A percentile compares a stretch with the other conserved stretches of the same genome.
These are phyloP conservation scores for Laspeyria flexula DNA, from an alignment of 2,888 invertebrate species.

Conservation along the genomic window DNA sequence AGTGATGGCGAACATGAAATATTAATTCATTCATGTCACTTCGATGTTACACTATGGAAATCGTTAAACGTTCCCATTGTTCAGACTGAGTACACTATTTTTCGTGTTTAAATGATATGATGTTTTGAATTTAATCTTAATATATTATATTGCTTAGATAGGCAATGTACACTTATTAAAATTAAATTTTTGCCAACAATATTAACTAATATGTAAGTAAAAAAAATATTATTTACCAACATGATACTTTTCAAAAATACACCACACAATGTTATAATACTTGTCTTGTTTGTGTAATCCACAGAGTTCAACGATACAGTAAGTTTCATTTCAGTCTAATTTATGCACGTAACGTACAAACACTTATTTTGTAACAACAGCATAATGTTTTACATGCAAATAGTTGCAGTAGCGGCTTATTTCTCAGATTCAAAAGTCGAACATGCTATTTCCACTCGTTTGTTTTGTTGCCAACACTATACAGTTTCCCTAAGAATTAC, in stretches of 20 bases:
- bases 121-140: constrained; percentile 16
- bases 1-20: constrained; percentile 67
- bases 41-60: constrained; percentile 63
- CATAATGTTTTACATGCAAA: constrained; percentile 28
- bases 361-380: constrained; percentile 16
- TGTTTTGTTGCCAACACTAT: constrained; percentile 52
- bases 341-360: too few relatives aligned
- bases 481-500: constrained; percentile 60
- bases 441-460: constrained; percentile 60
- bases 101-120: constrained; percentile 34
- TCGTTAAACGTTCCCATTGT: constrained; percentile 54
- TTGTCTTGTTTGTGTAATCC: too few relatives aligned
- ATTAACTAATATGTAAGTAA: too few relatives aligned
- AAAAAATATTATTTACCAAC: too few relatives aligned
- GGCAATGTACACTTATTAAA: too few relatives aligned
- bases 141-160: neutral
- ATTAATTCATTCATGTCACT: constrained; percentile 76
- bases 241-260: too few relatives aligned
- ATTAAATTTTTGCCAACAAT: too few relatives aligned
- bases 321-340: too few relatives aligned
- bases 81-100: constrained; percentile 40
- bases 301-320: too few relatives aligned
- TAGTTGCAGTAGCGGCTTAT: constrained; percentile 31
- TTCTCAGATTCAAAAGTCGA: constrained; percentile 49
- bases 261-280: too few relatives aligned